phyloP scores from a whole-genome alignment of 2,888 invertebrate genomes.

The Melangyna quadrimaculata region DNA sequence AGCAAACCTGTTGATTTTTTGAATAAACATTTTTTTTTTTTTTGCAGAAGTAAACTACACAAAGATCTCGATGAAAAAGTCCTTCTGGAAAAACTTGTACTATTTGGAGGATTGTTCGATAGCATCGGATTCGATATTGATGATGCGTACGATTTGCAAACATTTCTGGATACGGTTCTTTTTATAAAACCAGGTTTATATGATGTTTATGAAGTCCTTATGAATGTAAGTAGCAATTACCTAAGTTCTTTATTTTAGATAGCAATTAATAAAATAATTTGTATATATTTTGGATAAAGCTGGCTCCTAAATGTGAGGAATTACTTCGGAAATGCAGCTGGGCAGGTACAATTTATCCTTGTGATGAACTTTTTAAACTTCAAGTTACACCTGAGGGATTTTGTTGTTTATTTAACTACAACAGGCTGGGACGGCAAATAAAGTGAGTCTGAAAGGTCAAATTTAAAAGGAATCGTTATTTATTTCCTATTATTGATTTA shows the following conservation, averaged over 20 bases:
- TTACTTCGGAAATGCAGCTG: slow-evolving; percentile 74
- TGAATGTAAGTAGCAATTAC: not conserved
- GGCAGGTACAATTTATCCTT: slow-evolving; percentile 68
- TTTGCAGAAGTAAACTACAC: not conserved
- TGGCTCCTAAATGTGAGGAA: slow-evolving; percentile 75
- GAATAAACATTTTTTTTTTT: not conserved
- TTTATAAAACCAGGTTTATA: not conserved
- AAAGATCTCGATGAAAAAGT: not conserved
- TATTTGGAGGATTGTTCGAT: slow-evolving; percentile 74
- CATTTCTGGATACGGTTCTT: slow-evolving; percentile 49
- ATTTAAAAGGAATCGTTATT: not conserved
- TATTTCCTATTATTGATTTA: not conserved
- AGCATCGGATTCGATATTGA: slow-evolving; percentile 64
- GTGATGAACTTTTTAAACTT: slow-evolving; percentile 73
- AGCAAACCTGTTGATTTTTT: not conserved
- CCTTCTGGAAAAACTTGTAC: slow-evolving; percentile 67
- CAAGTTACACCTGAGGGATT: slow-evolving; percentile 72
- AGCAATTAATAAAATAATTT: not conserved
- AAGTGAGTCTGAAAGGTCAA: not conserved
- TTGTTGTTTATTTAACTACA: slow-evolving; percentile 76
- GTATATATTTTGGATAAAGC: not conserved
- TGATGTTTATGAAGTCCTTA: slow-evolving; percentile 32
- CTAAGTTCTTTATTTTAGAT: not conserved
- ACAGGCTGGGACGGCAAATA: slow-evolving; percentile 19
- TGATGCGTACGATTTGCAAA: slow-evolving; percentile 68